Percentiles rank a stretch among this genome's conserved stretches.
Conservation (phyloP, 2,888 invertebrate genomes). For the Diadegma fenestrale region DNA sequence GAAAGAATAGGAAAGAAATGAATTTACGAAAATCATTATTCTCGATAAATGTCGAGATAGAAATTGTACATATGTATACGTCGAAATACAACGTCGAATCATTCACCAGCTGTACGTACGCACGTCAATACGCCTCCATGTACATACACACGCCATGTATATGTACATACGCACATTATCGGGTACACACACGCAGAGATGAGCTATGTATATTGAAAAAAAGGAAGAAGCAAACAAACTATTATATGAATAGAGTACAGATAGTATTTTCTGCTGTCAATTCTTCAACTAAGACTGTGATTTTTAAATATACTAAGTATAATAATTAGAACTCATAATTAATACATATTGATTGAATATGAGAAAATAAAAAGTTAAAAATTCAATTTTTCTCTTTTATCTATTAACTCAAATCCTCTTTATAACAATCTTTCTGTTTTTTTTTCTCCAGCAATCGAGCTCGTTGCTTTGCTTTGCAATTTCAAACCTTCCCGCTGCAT, state of each 20-base stretch:
- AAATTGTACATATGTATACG: slow-evolving; percentile 66
- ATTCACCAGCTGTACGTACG: slow-evolving; percentile 64
- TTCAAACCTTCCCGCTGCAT: neutral
- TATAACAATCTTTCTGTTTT: neutral
- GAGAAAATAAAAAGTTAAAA: slow-evolving; percentile 79
- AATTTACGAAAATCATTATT: slow-evolving; percentile 27
- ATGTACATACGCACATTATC: slow-evolving; percentile 69
- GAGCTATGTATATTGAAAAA: slow-evolving; percentile 74
- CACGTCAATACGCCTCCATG: slow-evolving; percentile 65
- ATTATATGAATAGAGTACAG: slow-evolving; percentile 80
- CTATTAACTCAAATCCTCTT: neutral
- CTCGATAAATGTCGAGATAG: slow-evolving; percentile 22
- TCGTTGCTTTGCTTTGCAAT: neutral
- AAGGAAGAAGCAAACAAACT: slow-evolving; percentile 60
- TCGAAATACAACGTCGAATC: slow-evolving; percentile 54
- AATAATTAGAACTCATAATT: slow-evolving; percentile 82
- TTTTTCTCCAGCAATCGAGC: neutral
- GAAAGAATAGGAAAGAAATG: slow-evolving; percentile 36
- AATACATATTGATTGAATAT: slow-evolving; percentile 82
- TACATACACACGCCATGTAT: slow-evolving; percentile 70
- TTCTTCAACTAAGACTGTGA: slow-evolving; percentile 85
- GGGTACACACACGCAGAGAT: slow-evolving; percentile 75
- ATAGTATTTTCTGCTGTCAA: slow-evolving; percentile 85
- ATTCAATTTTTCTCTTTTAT: slow-evolving; percentile 31
- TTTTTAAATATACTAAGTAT: slow-evolving; percentile 84